Base-by-base conservation (phyloP, 2,113 vertebrate species). In the Mormyrus iriodes region DNA sequence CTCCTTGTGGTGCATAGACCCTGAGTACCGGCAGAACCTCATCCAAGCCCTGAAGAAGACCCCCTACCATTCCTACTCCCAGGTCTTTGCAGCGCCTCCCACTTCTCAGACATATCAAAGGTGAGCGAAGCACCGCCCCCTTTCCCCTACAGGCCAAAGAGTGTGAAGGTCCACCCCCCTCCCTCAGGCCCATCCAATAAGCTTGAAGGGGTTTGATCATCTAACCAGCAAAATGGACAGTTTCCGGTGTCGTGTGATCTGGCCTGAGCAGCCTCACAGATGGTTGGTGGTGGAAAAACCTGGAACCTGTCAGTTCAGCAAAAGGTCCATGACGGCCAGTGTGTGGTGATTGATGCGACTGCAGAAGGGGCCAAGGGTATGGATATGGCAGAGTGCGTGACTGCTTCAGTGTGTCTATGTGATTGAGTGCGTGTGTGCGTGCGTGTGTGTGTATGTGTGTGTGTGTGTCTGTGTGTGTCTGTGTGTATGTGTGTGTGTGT, bases 41-140 rank as follows among this genome's bases (percentile, higher is more conserved):
- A 99, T 99, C 95, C 98, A 99, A 96, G 98, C 98, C 89, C 97
- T 99, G 95, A 99, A 99, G 97, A 99, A 99, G 97, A 99, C 98
- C 88, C 98, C 98, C 91, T 99, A 99, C 92, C 98, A 99, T 93
- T 97, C 98, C 58, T 97, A 98, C 94, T 97, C 98, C 88, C 97
- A 98, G 84, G 96, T 97, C 93, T 96, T 99, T 95, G 96, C 86
- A 91, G 96, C 97, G 73, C 97, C 97, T 89, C 97, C 98, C 92
- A 96, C 96, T 92, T 97, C 97, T 95, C 97, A 97, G 96, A 95
- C 98, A 93, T 98, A 97, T 97, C 98, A 97, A 96, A 98, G 98
- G 98, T 99, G 97, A 97, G 96, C 91, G 42, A 52, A 90, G 85
- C 31, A 19, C 51, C 3, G 10, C 48, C 55, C 15, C 27, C 89